Percentiles rank a stretch among this genome's conserved stretches.
Evolutionary conservation across 2,888 invertebrate species (phyloP).

Genomic region (Fissipunctia ypsillon): DNA sequence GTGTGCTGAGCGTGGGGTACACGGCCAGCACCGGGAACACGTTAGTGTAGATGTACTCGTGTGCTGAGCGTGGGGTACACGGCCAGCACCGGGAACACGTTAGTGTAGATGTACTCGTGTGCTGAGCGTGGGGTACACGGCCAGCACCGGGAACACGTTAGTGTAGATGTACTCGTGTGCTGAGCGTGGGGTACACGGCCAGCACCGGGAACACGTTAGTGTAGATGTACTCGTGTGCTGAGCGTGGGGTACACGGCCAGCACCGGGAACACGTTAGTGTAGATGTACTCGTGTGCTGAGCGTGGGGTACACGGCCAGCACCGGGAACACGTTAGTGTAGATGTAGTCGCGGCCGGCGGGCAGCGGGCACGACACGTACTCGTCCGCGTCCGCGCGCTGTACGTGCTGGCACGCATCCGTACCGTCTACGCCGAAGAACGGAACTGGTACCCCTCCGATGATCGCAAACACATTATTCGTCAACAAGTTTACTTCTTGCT

Average conservation of each 20-base stretch:
- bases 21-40: no score
- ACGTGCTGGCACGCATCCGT: conserved; percentile 91
- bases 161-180: no score
- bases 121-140: no score
- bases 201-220: no score
- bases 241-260: conserved; percentile 86
- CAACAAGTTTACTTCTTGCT: conserved; percentile 85
- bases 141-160: no score
- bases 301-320: conserved; percentile 87
- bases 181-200: no score
- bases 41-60: no score
- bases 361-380: conserved; percentile 92
- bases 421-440: conserved; percentile 93
- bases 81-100: no score
- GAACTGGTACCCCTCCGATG: conserved; percentile 91
- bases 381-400: conserved; percentile 73
- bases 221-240: conserved; percentile 89
- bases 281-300: conserved; percentile 90
- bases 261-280: conserved; percentile 90
- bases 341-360: conserved; percentile 91
- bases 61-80: no score
- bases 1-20: no score
- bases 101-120: no score
- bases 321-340: conserved; percentile 91
- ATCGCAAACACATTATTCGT: conserved; percentile 89